Evolutionary conservation across 2,113 vertebrate species (phyloP).

Genomic region (Engraulis encrasicolus): DNA sequence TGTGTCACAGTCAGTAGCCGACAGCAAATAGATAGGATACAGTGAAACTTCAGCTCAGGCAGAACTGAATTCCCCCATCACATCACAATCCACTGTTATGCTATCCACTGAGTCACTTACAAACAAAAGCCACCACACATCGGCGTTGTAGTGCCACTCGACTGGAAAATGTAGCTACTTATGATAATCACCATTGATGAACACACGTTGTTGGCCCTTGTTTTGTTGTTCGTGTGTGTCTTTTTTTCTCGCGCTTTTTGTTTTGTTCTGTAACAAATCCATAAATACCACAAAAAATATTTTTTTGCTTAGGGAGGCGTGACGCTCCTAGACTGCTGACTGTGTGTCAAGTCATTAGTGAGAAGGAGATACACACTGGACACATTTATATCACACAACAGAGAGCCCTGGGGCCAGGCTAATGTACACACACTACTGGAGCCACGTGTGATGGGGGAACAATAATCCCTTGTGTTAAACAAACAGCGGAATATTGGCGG

Average conservation of each 20-base stretch:
- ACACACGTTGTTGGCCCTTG: background rate
- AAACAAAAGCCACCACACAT: background rate
- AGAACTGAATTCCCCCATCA: background rate
- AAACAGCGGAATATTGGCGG: background rate
- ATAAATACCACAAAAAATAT: background rate
- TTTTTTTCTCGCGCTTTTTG: too few relatives aligned
- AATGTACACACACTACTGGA: background rate
- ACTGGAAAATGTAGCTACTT: background rate
- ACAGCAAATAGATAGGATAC: too few relatives aligned
- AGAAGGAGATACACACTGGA: constrained; percentile 9
- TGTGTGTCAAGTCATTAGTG: background rate
- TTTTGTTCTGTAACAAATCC: background rate
- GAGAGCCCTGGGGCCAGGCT: background rate
- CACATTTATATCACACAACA: background rate
- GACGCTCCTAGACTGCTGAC: background rate
- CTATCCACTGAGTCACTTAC: background rate
- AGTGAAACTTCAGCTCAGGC: too few relatives aligned
- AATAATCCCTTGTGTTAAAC: constrained; percentile 6
- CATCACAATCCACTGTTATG: background rate
- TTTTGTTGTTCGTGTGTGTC: too few relatives aligned
- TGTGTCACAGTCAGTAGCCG: background rate
- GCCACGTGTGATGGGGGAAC: background rate
- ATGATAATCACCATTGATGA: background rate
- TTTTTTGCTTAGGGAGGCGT: background rate
- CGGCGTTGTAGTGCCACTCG: background rate